Evolutionary conservation across 2,113 vertebrate genomes (phyloP).

Genomic region (Eptesicus fuscus): DNA sequence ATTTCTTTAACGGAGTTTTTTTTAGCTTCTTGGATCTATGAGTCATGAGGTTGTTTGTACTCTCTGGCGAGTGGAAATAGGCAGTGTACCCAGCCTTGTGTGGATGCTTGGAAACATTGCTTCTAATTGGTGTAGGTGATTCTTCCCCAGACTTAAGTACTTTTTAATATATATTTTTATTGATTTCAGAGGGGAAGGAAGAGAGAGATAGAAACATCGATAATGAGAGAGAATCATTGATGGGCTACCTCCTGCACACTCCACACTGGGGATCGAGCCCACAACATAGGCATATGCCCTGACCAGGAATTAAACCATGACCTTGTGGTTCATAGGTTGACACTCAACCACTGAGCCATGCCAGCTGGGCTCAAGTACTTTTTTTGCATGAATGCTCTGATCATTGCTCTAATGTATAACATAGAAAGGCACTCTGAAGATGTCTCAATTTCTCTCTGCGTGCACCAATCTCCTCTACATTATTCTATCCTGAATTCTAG

Average conservation of each 20-base stretch:
- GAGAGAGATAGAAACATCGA: too few relatives aligned
- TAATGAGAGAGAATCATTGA: too few relatives aligned
- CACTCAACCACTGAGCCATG: too few relatives aligned
- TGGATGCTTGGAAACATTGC: not conserved
- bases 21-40: not conserved
- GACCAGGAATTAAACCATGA: too few relatives aligned
- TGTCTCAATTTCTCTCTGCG: not conserved
- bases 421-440: not conserved
- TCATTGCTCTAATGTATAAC: not conserved
- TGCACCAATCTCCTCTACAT: not conserved
- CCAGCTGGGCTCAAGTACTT: not conserved
- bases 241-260: too few relatives aligned
- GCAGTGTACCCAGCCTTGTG: not conserved
- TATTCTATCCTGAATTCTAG: not conserved
- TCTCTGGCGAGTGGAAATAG: not conserved
- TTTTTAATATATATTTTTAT: not conserved
- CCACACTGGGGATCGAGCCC: too few relatives aligned
- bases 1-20: not conserved
- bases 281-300: too few relatives aligned
- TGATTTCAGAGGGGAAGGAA: too few relatives aligned
- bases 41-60: not conserved
- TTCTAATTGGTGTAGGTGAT: not conserved
- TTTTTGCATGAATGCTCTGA: not conserved
- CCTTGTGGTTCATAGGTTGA: too few relatives aligned
- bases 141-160: not conserved